Percentiles rank a stretch among this genome's conserved stretches.
Evolutionary conservation across 2,797 vertebrate species (phyloP).

Genomic region (Lutra lutra): DNA sequence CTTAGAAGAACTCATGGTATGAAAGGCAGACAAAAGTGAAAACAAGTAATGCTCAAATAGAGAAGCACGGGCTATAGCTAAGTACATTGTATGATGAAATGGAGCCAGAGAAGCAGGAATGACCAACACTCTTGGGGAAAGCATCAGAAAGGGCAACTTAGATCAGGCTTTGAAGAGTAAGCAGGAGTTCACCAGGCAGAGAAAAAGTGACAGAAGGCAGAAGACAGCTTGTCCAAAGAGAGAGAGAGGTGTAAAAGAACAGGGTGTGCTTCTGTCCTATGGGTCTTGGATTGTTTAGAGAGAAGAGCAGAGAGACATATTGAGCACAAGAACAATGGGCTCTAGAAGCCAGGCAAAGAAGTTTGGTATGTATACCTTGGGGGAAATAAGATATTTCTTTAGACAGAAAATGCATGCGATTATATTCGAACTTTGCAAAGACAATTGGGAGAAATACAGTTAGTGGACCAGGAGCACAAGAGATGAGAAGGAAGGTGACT

Average conservation of each 20-base stretch:
- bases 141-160: background rate
- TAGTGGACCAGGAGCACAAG: background rate
- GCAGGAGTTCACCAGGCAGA: background rate
- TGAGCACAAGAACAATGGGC: background rate
- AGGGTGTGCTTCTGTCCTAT: background rate
- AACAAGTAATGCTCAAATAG: background rate
- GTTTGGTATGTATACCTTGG: background rate
- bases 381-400: background rate
- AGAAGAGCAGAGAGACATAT: background rate
- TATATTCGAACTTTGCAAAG: background rate
- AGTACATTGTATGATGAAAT: background rate
- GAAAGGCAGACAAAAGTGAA: background rate
- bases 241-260: background rate
- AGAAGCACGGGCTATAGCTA: accelerated
- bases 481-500: background rate
- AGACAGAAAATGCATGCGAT: background rate
- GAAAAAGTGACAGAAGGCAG: background rate
- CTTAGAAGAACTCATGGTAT: background rate
- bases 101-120: background rate
- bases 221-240: background rate
- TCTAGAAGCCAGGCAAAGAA: background rate
- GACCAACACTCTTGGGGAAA: background rate
- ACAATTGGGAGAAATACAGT: background rate
- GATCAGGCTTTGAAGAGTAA: background rate
- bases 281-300: background rate